These are phyloP conservation scores for Struthio camelus DNA, from an alignment of 2,113 vertebrate species.

Conservation along the genomic window DNA sequence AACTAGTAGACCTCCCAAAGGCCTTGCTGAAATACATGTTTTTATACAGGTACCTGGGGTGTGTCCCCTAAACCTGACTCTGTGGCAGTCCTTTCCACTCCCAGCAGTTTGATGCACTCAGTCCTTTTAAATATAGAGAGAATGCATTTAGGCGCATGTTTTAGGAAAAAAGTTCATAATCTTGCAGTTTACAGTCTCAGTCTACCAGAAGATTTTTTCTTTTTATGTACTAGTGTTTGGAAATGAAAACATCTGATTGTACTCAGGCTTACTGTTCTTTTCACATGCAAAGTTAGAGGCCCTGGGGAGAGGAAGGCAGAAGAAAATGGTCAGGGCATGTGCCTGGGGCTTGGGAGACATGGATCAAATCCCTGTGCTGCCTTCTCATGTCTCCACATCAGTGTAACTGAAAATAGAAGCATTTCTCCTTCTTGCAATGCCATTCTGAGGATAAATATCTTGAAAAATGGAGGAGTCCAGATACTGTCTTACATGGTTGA, in stretches of 20 bases:
- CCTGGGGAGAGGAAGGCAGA: neutral
- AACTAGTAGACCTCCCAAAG: neutral
- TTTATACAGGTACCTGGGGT: fast-evolving
- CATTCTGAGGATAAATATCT: neutral
- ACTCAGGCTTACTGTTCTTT: neutral
- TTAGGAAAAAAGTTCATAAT: neutral
- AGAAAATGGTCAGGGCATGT: neutral
- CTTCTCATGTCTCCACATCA: neutral
- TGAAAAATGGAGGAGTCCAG: neutral
- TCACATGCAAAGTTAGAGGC: neutral
- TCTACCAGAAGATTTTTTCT: neutral
- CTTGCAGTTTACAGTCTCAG: neutral
- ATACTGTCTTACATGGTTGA: neutral
- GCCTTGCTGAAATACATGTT: neutral
- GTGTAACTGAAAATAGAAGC: neutral
- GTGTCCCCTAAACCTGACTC: neutral
- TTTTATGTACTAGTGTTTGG: neutral
- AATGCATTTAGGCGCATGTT: neutral
- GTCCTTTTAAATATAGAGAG: neutral
- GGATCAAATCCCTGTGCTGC: neutral
- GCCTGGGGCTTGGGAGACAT: neutral
- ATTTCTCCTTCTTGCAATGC: neutral
- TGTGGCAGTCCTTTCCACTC: neutral
- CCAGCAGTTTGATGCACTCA: neutral
- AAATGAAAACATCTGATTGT: neutral